These are phyloP conservation scores for Pterophyllum scalare DNA, from an alignment of 2,113 vertebrate genomes.

Conservation along the genomic window DNA sequence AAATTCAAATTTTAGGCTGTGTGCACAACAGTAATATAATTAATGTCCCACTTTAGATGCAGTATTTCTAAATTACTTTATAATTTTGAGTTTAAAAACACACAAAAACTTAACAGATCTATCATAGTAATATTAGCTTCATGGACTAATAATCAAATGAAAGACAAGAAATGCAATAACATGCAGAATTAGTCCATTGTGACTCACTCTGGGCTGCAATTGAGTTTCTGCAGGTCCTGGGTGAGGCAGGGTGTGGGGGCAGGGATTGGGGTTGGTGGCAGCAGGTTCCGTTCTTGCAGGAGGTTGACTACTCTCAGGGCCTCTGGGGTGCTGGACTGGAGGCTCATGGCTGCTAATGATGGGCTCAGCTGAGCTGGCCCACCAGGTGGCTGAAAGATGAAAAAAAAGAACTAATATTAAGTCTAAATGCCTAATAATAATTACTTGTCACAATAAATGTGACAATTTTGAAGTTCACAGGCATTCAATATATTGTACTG, in stretches of 20 bases:
- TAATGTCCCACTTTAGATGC: neutral
- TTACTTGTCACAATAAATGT: neutral
- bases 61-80: neutral
- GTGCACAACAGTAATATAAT: neutral
- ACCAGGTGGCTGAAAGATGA: slow-evolving; percentile 74
- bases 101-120: neutral
- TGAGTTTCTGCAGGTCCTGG: slow-evolving; percentile 94
- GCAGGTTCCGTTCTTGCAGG: slow-evolving; percentile 95
- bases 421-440: neutral
- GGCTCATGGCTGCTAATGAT: slow-evolving; percentile 86
- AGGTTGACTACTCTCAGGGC: slow-evolving; percentile 91
- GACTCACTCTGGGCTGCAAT: slow-evolving; percentile 92
- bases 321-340: slow-evolving; percentile 87
- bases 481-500: neutral
- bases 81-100: neutral
- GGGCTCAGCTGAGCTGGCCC: slow-evolving; percentile 87
- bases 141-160: neutral
- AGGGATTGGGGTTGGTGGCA: slow-evolving; percentile 83
- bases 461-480: neutral
- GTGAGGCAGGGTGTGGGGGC: slow-evolving; percentile 91
- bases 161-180: neutral
- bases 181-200: neutral
- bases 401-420: neutral
- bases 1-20: accelerated
- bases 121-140: neutral